phyloP scores from a whole-genome alignment of 2,797 vertebrate species.

The Huso huso region DNA sequence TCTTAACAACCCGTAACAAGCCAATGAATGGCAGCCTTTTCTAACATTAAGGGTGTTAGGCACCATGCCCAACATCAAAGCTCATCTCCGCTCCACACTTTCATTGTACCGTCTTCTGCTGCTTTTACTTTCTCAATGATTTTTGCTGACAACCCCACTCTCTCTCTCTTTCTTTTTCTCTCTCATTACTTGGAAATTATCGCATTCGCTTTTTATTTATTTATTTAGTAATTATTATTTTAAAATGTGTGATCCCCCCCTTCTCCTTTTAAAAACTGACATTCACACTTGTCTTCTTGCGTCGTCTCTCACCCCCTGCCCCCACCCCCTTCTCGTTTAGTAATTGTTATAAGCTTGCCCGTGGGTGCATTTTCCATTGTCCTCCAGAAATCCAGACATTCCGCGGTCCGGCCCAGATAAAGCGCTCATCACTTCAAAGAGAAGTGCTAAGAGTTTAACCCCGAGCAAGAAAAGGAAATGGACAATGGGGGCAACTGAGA shows the following conservation, averaged over 20 bases:
- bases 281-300: constrained; percentile 52
- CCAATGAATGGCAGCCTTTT: constrained; percentile 42
- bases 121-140: not conserved
- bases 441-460: constrained; percentile 92
- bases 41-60: constrained; percentile 53
- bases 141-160: constrained; percentile 29
- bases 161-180: constrained; percentile 6
- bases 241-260: constrained; percentile 22
- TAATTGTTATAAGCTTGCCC: constrained; percentile 57
- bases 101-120: constrained; percentile 13
- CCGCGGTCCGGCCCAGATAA: constrained; percentile 94
- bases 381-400: constrained; percentile 64
- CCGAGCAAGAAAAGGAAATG: constrained; percentile 76
- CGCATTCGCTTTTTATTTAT: constrained; percentile 41
- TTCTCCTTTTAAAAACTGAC: constrained; percentile 23
- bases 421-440: constrained; percentile 98
- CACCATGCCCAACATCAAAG: constrained; percentile 73
- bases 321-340: constrained; percentile 45
- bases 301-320: constrained; percentile 35
- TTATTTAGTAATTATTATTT: constrained; percentile 30
- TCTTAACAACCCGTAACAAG: constrained; percentile 54
- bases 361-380: constrained; percentile 72
- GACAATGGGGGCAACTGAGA: constrained; percentile 93
- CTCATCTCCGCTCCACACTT: constrained; percentile 41
- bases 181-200: constrained; percentile 25